Base-by-base conservation (phyloP, 2,113 vertebrate genomes). In the Rhinichthys klamathensis region DNA sequence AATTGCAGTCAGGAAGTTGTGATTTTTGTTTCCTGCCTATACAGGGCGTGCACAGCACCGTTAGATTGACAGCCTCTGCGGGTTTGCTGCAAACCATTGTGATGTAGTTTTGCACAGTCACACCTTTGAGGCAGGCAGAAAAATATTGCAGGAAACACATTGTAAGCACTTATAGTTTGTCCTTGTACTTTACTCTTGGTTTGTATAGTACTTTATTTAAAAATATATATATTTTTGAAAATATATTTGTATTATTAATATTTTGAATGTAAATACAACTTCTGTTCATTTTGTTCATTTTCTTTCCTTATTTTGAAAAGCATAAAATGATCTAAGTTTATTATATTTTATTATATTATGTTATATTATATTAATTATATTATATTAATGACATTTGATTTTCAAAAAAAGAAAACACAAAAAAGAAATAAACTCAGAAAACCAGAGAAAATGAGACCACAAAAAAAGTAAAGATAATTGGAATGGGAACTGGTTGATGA, bases 1-100 rank as follows among this genome's bases (percentile, higher is more conserved):
- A 82, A 82, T 73, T 84, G 46, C 58, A 67, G 82, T 18, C 85
- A 88, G 85, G 87, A 86, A 84, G 81, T 84, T 83, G 80, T 83
- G 75, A 83, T 74, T 86, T 70, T 58, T 61, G 41, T 82, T 88
- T 86, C 82, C 85, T 82, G 76, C 65, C 61, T 81, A 3, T 80
- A 54, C 51, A 81, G 30, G n/a, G 72, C 27, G 41, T 70, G 49
- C 27, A 21, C 49, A 16, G 67, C 41, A 25, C 27, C 27, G 27
- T 72, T 54, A 58, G 46, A 84, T 30, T 69, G 51, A 73, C 63
- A 58, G 56, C 13, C 38, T 56, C 21, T 88, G 46, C 25, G 78
- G 78, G 21, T 85, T 70, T 60, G 77, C 67, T 85, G 35, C 69
- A 70, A 86, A 30, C 75, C 18, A 44, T 25, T 56, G 38, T 27